Percentiles rank a stretch among this genome's conserved stretches.
These are phyloP conservation scores for Harlomillsia oculata DNA, from an alignment of 1,140 invertebrate genomes.

Conservation along the genomic window DNA sequence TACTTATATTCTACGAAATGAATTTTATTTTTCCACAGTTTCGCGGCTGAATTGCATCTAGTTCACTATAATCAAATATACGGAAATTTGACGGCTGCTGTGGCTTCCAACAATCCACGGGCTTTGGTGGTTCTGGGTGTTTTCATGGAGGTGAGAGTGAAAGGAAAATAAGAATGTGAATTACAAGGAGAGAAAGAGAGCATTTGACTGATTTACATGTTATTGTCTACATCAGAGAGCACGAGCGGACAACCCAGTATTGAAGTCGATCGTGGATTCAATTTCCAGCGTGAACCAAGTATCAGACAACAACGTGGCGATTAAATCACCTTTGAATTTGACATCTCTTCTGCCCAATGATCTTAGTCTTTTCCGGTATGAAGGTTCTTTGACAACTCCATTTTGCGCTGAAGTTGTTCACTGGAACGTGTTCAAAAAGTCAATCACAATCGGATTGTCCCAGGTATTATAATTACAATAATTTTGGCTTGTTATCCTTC, in stretches of 20 bases:
- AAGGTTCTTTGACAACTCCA: slow-evolving; percentile 47
- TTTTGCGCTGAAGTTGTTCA: slow-evolving; percentile 46
- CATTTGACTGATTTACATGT: not conserved
- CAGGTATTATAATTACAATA: slow-evolving; percentile 36
- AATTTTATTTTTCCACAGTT: slow-evolving; percentile 12
- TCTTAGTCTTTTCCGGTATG: slow-evolving; percentile 42
- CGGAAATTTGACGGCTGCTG: slow-evolving; percentile 40
- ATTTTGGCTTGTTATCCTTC: not conserved
- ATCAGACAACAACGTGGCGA: not conserved
- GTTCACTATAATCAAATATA: slow-evolving; percentile 46
- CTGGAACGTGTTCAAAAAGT: slow-evolving; percentile 46
- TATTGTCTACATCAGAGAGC: slow-evolving; percentile 21
- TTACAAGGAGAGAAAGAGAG: not conserved
- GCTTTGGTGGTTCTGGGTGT: slow-evolving; percentile 47
- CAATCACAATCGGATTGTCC: slow-evolving; percentile 38
- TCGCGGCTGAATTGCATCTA: slow-evolving; percentile 41
- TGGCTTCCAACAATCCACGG: slow-evolving; percentile 39
- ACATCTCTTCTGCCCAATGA: slow-evolving; percentile 35
- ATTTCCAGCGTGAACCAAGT: slow-evolving; percentile 24
- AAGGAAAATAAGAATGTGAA: not conserved
- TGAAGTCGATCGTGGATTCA: slow-evolving; percentile 37
- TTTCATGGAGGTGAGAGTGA: slow-evolving; percentile 42
- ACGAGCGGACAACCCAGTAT: slow-evolving; percentile 37
- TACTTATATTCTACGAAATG: too few relatives aligned
- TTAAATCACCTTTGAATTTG: slow-evolving; percentile 32